These are phyloP conservation scores for Oncopodura yosiiana DNA, from an alignment of 1,140 invertebrate genomes.

Conservation along the genomic window DNA sequence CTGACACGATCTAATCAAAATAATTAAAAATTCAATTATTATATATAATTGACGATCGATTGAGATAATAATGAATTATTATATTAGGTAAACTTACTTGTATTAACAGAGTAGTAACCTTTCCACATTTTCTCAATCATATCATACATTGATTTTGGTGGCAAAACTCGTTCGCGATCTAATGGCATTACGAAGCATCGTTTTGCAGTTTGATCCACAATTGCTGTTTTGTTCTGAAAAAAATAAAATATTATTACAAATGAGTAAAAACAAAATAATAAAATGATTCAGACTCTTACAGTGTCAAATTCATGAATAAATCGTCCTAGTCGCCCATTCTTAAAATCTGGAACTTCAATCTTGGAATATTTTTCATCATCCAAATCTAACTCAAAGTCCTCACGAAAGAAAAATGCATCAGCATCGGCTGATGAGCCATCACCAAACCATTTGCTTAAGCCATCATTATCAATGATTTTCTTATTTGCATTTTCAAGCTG, in stretches of 20 bases:
- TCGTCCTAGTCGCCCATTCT: conserved; percentile 60
- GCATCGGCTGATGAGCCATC: conserved; percentile 20
- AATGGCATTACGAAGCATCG: conserved; percentile 84
- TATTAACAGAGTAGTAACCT: conserved; percentile 41
- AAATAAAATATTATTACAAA: conserved; percentile 1
- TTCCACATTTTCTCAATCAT: conserved; percentile 67
- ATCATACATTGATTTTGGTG: conserved; percentile 66
- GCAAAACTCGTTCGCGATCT: conserved; percentile 57
- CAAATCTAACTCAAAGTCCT: conserved; percentile 64
- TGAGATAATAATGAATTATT: background rate
- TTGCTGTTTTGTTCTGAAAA: conserved; percentile 58
- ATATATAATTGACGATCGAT: background rate
- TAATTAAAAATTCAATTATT: background rate
- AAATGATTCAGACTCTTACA: conserved; percentile 42
- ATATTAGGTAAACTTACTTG: background rate
- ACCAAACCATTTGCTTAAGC: conserved; percentile 35
- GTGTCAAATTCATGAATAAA: conserved; percentile 83
- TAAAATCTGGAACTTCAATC: conserved; percentile 69
- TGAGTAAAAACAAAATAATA: background rate
- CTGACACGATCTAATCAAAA: conserved; percentile 50
- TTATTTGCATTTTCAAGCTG: conserved; percentile 18
- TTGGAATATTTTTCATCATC: conserved; percentile 58
- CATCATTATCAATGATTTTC: conserved; percentile 30
- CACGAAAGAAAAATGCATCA: conserved; percentile 50
- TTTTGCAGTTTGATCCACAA: conserved; percentile 63